These are phyloP conservation scores for Heterotilapia buettikoferi DNA, from an alignment of 2,113 vertebrate genomes.

Conservation along the genomic window DNA sequence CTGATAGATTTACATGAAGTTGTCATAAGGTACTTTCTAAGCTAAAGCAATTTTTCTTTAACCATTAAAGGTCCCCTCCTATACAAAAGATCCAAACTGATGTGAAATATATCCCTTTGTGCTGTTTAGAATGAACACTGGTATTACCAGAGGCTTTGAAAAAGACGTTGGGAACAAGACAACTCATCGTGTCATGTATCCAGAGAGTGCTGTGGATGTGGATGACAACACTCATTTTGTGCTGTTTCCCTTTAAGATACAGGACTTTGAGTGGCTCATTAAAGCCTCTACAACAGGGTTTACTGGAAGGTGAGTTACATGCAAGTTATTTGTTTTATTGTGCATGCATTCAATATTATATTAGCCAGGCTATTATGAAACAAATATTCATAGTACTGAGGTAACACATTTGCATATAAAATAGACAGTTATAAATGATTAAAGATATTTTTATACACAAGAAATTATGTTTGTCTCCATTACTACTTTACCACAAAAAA, in stretches of 20 bases:
- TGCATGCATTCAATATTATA: neutral
- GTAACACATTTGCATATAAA: no score
- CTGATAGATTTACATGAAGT: constrained; percentile 80
- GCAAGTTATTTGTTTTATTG: neutral
- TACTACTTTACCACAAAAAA: no score
- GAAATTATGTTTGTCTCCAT: no score
- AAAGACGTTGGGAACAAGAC: constrained; percentile 31
- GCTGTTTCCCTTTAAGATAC: constrained; percentile 34
- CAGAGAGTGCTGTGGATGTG: constrained; percentile 30
- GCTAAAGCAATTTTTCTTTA: neutral
- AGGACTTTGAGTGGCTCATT: constrained; percentile 23
- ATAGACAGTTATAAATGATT: no score
- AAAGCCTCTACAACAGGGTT: neutral
- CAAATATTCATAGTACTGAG: neutral
- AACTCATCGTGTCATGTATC: constrained; percentile 34
- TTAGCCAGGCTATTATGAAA: neutral
- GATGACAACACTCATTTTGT: constrained; percentile 21
- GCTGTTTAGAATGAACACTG: neutral
- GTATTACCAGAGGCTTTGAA: neutral
- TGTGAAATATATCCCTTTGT: neutral
- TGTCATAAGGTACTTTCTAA: constrained; percentile 74
- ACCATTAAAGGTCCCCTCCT: neutral
- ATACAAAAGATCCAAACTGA: neutral
- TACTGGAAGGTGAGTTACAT: neutral
- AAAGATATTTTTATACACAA: no score